Evolutionary conservation across 2,797 vertebrate genomes (phyloP), one percentile per base, ranked within the genome.

Genomic region (Aselliscus stoliczkanus): DNA sequence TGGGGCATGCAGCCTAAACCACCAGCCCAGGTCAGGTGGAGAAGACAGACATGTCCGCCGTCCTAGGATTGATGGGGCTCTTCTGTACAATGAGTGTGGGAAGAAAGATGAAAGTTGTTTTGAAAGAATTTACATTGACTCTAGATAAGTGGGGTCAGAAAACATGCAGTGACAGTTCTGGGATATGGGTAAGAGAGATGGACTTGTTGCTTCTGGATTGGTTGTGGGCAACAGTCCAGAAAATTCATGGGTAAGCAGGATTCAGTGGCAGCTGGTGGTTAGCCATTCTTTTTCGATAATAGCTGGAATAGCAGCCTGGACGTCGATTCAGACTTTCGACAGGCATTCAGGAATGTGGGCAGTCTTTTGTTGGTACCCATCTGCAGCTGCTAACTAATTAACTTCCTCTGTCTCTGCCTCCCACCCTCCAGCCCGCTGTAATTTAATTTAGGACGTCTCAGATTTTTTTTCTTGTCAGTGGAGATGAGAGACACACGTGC

Each of bases 401-500:
- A 10, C 42, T 47, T 82, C 21, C 47, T 29, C 47, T 50, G 80
- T 82, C 42, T 34, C 60, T 47, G 23, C 80, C 60, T 82, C 42
- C 42, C 60, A 64, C 80, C 42, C 31, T 31, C 42, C 60, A 29
- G 39, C 58, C 42, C 23, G 7, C 58, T 65, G 42, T 82, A 64
- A 65, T 64, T 64, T 64, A 50, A 82, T 65, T 47, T 25, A 64
- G 44, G 42, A 82, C 80, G 50, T 47, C 60, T 82, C 31, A 3
- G 42, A 82, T 15, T 47, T n/a, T 25, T 79, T 76, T 47, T 64
- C 42, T 64, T 50, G 20, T 82, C 10, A 4, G 81, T 93, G 73
- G 64, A 52, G 96, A 73, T 34, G 97, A 96, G 97, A 97, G 97
- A 96, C 62, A 76, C 69, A 31, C 54, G 93, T 95, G 52, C 64